Percentiles rank a stretch among this genome's conserved stretches.
Evolutionary conservation across 2,797 vertebrate genomes (phyloP).

Genomic region (Microctenopoma lineatum): DNA sequence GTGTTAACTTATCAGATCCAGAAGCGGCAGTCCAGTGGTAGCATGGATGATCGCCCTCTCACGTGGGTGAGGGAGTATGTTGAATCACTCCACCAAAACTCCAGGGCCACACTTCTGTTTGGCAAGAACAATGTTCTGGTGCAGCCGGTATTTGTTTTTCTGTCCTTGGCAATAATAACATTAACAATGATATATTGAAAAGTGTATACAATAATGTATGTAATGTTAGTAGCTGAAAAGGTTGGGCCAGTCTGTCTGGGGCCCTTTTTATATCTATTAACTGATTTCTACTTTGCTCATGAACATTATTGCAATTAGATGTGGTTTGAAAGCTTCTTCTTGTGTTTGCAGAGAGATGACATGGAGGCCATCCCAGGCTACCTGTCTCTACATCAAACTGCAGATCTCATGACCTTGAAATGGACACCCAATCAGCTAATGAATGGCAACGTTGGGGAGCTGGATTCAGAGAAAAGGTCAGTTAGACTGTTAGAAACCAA

Average conservation of each 20-base stretch:
- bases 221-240: background rate
- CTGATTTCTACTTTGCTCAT: background rate
- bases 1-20: slow-evolving; percentile 87
- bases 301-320: background rate
- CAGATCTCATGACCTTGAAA: slow-evolving; percentile 95
- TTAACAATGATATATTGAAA: background rate
- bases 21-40: slow-evolving; percentile 96
- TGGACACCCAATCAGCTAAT: slow-evolving; percentile 99
- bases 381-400: slow-evolving; percentile 96
- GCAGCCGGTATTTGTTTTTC: slow-evolving; percentile 88
- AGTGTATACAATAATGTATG: background rate
- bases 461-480: slow-evolving; percentile 96
- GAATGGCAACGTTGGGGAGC: slow-evolving; percentile 94
- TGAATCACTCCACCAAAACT: slow-evolving; percentile 97
- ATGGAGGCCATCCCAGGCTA: slow-evolving; percentile 98
- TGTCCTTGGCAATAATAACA: background rate
- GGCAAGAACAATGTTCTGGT: slow-evolving; percentile 99
- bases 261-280: background rate
- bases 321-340: slow-evolving; percentile 4
- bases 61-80: slow-evolving; percentile 94
- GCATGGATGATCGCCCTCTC: slow-evolving; percentile 94
- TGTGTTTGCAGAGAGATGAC: slow-evolving; percentile 88
- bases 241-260: background rate
- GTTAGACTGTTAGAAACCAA: slow-evolving; percentile 51
- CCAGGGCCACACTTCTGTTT: slow-evolving; percentile 92